Evolutionary conservation across 2,113 vertebrate genomes (phyloP).

Genomic region (Solenodon paradoxus): DNA sequence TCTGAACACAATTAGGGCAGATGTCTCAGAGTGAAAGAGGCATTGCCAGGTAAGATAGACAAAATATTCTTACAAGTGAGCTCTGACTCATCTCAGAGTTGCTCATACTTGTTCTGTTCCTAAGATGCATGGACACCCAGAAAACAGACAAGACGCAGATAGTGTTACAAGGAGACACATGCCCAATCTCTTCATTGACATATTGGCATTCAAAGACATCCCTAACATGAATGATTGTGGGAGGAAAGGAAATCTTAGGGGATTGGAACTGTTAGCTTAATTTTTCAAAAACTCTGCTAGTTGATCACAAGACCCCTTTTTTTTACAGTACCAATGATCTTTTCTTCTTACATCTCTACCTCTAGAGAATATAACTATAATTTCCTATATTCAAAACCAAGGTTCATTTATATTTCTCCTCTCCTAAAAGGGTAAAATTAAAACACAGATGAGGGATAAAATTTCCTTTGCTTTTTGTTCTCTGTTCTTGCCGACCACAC

Average conservation of each 20-base stretch:
- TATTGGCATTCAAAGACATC: neutral
- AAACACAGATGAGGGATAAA: neutral
- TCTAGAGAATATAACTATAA: neutral
- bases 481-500: neutral
- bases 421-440: neutral
- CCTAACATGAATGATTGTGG: neutral
- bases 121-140: neutral
- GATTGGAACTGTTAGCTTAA: neutral
- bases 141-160: neutral
- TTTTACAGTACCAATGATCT: neutral
- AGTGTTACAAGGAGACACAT: neutral
- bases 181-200: neutral
- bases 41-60: neutral
- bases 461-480: neutral
- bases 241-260: neutral
- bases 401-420: neutral
- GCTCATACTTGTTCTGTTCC: neutral
- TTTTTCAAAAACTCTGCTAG: neutral
- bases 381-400: neutral
- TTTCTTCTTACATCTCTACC: neutral
- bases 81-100: no score
- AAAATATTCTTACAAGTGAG: neutral
- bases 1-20: neutral
- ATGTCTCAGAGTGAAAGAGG: neutral
- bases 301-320: neutral